phyloP scores from a whole-genome alignment of 2,113 vertebrate species.

The Macquaria australasica region DNA sequence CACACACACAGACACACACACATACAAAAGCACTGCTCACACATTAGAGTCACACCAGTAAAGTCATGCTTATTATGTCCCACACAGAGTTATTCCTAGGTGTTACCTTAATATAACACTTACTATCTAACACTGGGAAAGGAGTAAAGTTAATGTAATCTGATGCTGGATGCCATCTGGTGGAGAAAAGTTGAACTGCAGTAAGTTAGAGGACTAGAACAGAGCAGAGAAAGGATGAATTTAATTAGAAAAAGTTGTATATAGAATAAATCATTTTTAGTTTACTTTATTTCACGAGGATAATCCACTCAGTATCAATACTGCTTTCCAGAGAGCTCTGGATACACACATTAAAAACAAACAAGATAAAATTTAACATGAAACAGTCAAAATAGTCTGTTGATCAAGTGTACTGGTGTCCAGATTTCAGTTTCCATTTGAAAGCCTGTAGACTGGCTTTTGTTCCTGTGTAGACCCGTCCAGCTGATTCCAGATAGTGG shows the following conservation, averaged over 20 bases:
- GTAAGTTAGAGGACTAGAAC: background rate
- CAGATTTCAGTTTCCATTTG: background rate
- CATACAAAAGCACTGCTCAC: background rate
- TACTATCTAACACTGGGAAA: background rate
- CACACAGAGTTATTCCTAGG: background rate
- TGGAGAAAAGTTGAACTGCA: constrained; percentile 46
- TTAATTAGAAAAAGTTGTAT: background rate
- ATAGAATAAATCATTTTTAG: background rate
- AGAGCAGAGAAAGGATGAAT: no score
- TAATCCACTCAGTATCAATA: background rate
- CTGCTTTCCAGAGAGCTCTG: background rate
- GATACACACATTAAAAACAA: no score
- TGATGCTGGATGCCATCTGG: constrained; percentile 52
- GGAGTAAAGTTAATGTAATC: background rate
- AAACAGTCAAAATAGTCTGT: background rate
- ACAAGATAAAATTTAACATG: background rate
- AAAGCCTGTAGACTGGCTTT: background rate
- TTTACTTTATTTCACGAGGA: background rate
- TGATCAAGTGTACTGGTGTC: background rate
- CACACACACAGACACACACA: constrained; percentile 16
- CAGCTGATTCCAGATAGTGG: no score
- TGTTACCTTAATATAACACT: background rate
- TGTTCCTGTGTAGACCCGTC: no score
- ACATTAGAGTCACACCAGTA: background rate
- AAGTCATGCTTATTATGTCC: background rate